A percentile compares a stretch with the other conserved stretches of the same genome.
Evolutionary conservation across 2,113 vertebrate species (phyloP).

Genomic region (Grantiella picta): DNA sequence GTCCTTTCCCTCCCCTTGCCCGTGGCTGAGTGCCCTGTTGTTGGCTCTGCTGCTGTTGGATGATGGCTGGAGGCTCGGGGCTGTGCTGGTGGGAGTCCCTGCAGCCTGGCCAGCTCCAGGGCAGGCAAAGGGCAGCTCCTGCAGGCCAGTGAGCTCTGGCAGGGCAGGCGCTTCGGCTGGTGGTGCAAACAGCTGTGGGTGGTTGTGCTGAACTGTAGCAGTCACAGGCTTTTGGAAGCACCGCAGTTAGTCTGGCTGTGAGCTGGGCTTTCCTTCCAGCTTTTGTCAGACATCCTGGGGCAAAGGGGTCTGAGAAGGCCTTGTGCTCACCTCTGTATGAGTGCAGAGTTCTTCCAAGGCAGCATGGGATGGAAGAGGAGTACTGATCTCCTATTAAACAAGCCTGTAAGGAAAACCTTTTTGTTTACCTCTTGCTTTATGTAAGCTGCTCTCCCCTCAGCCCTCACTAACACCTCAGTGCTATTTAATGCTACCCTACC

Average conservation of each 20-base stretch:
- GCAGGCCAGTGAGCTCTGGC: not conserved
- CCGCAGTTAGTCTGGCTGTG: not conserved
- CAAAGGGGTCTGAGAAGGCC: not conserved
- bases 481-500: not conserved
- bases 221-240: not conserved
- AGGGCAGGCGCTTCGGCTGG: not conserved
- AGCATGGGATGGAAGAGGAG: not conserved
- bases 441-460: not conserved
- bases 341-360: not conserved
- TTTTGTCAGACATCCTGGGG: not conserved
- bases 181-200: not conserved
- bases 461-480: not conserved
- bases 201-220: not conserved
- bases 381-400: not conserved
- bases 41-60: not conserved
- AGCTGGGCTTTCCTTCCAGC: not conserved
- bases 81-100: not conserved
- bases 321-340: not conserved
- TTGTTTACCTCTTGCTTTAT: not conserved
- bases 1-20: not conserved
- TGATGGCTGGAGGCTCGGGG: not conserved
- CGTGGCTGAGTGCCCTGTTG: rapidly evolving
- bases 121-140: not conserved
- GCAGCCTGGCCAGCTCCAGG: not conserved
- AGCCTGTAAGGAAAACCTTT: not conserved